Base-by-base conservation (phyloP, 2,113 vertebrate genomes). In the Corynorhinus townsendii region DNA sequence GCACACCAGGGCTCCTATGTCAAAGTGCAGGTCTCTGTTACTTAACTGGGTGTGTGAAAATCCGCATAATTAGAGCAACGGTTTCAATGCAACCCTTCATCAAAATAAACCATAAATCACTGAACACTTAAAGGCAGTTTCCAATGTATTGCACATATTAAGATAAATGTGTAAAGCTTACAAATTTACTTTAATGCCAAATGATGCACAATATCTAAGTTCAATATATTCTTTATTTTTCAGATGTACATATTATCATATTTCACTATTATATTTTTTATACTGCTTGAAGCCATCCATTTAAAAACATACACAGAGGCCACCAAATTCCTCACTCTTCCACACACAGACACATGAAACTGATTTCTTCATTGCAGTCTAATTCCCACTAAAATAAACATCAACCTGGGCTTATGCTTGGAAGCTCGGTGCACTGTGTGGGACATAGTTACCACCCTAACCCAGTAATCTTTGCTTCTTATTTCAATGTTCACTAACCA, bases 181-280 rank as follows among this genome's bases (percentile, higher is more conserved):
- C 10, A 82, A 66, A 75, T 76, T 52, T 43, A 66, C 17, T 77
- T 83, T 84, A 86, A 94, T 80, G 11, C 16, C 28, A 66, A 90
- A 75, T 59, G 17, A 38, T 85, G 59, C 76, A 86, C 49, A 77
- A 35, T 90, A 40, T 3, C 2, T n/a, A 86, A 81, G 20, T 64
- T 90, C 52, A 92, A n/a, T 66, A 79, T 62, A 62, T 28, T 62
- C 90, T 82, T 91, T 95, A 89, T 40, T 83, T 95, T 93, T 92
- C 30, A 82, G 14, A 11, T 43, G 5, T 30, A 1, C 8, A 43
- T 1, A n/a, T 68, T 19, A 59, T 20, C n/a, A 22, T 89, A 59
- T 85, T 72, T 84, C n/a, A 69, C 85, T 82, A 35, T 73, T 77
- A 4, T 75, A 40, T 3, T 30, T 86, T 84, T 69, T 76, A 47